These are phyloP conservation scores for Camponotus fellah DNA, from an alignment of 2,888 invertebrate genomes.

Conservation along the genomic window DNA sequence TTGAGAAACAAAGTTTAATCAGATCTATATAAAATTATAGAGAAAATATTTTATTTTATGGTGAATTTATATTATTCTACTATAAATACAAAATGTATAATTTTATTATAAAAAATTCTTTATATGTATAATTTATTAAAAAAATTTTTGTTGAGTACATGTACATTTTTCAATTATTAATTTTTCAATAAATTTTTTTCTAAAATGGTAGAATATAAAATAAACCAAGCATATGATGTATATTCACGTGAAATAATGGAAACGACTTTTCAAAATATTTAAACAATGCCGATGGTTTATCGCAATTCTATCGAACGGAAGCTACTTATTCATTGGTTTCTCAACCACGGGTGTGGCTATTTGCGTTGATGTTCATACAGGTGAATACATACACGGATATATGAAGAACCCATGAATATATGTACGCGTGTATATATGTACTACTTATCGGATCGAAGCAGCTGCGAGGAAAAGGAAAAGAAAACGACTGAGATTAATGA, in stretches of 20 bases:
- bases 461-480: constrained; percentile 35
- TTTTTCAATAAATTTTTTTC: not conserved
- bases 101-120: not conserved
- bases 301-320: constrained; percentile 30
- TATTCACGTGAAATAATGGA: not conserved
- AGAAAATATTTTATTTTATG: not conserved
- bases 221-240: not conserved
- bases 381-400: constrained; percentile 11
- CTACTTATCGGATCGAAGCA: constrained; percentile 30
- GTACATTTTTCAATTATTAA: not conserved
- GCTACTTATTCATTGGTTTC: constrained; percentile 49
- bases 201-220: not conserved
- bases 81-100: not conserved
- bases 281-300: constrained; percentile 16
- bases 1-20: not conserved
- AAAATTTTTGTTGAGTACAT: not conserved
- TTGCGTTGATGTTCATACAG: constrained; percentile 28
- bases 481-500: constrained; percentile 55
- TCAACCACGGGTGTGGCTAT: constrained; percentile 27
- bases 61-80: not conserved
- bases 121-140: not conserved
- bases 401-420: constrained; percentile 6
- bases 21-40: constrained; percentile 6
- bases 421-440: constrained; percentile 26
- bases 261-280: constrained; percentile 18